These are phyloP conservation scores for Triops cancriformis DNA, from an alignment of 1,140 invertebrate genomes.

Conservation along the genomic window DNA sequence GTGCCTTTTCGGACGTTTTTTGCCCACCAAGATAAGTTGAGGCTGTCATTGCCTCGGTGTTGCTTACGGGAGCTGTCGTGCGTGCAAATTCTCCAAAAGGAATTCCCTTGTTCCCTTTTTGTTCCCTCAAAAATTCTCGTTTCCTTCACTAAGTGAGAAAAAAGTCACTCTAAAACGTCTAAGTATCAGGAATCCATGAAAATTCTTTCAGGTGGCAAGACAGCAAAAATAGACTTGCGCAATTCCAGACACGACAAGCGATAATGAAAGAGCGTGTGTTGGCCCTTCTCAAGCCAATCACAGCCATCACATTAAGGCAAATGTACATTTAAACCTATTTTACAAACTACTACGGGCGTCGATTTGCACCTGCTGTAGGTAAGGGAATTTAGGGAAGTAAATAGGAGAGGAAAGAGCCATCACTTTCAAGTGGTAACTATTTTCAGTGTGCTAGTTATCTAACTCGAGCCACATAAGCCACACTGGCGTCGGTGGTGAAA, in stretches of 20 bases:
- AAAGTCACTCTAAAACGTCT: neutral
- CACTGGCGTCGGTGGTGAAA: neutral
- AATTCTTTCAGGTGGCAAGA: neutral
- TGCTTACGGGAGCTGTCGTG: conserved; percentile 8
- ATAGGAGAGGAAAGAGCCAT: too few relatives aligned
- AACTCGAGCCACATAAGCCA: too few relatives aligned
- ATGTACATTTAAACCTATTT: too few relatives aligned
- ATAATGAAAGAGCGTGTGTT: too few relatives aligned
- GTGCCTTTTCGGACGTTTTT: neutral
- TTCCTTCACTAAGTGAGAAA: neutral
- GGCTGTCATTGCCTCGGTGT: neutral
- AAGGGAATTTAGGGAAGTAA: too few relatives aligned
- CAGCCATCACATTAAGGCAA: too few relatives aligned
- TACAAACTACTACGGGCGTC: too few relatives aligned
- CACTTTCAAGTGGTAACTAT: too few relatives aligned
- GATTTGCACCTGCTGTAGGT: too few relatives aligned
- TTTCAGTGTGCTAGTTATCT: too few relatives aligned
- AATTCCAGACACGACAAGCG: too few relatives aligned
- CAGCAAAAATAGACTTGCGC: neutral
- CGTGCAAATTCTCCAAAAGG: conserved; percentile 3
- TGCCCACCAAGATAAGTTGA: neutral
- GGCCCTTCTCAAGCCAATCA: too few relatives aligned
- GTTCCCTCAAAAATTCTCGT: neutral
- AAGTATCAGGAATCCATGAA: neutral
- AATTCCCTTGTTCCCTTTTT: neutral